These are phyloP conservation scores for Capitulum mitella DNA, from an alignment of 2,888 invertebrate species.

Conservation along the genomic window DNA sequence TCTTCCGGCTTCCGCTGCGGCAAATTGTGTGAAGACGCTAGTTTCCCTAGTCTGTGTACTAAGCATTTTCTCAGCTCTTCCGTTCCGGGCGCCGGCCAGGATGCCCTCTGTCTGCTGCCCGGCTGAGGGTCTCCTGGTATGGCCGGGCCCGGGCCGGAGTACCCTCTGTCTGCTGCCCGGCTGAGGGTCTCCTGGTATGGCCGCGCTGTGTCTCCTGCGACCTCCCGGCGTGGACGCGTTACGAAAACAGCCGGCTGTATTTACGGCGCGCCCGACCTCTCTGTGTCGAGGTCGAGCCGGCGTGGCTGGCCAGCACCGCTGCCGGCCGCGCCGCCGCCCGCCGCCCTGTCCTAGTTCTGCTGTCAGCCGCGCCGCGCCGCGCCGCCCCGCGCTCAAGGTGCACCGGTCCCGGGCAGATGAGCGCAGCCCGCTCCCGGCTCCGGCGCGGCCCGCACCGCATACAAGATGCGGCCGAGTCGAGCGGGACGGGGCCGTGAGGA, in stretches of 20 bases:
- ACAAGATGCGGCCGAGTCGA: not conserved
- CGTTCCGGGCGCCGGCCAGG: no score
- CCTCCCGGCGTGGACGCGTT: not conserved
- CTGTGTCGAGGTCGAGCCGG: not conserved
- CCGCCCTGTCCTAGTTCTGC: not conserved
- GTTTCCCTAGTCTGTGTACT: no score
- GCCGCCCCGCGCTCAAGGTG: conserved; percentile 2
- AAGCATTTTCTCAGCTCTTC: no score
- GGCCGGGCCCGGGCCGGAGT: no score
- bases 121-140: no score
- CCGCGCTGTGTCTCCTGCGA: no score
- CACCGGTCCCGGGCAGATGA: not conserved
- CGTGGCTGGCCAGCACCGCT: not conserved
- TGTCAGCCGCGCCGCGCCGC: not conserved
- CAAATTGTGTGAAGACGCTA: no score
- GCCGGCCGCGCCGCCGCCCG: no score
- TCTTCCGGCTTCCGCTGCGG: no score
- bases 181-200: no score
- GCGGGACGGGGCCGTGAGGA: not conserved
- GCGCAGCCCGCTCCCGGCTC: not conserved
- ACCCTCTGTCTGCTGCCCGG: no score
- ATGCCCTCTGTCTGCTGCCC: no score
- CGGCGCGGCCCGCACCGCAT: not conserved
- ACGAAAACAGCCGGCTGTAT: not conserved
- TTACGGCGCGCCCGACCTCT: not conserved